Evolutionary conservation across 2,797 vertebrate species (phyloP), one percentile per base, ranked within the genome.

Genomic region (Myotis planiceps): DNA sequence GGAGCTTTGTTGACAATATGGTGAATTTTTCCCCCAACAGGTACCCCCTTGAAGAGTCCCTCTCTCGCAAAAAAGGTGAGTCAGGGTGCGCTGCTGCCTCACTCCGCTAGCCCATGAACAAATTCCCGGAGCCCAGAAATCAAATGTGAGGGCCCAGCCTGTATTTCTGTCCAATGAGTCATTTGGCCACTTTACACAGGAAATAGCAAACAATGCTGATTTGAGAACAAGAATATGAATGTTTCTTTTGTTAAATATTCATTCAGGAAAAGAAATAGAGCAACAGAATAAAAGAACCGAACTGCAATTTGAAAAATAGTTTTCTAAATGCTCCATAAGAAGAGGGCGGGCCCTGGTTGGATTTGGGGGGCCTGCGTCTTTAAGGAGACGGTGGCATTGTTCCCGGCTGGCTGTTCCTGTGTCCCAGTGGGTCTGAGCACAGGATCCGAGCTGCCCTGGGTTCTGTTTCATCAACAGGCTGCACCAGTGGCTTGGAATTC

Each of bases 41-140:
- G 99, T 79, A 94, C 98, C 39, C 98, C 98, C 81, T 98, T 99
- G 94, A 99, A 99, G 98, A 99, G 98, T 78, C 98, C 99, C 0
- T 99, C 98, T 86, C 98, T 99, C 39, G 97, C 97, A 42, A 98
- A 98, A 96, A 99, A 99, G 97, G 98, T 99, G 66, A 99, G 98
- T 95, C 99, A 98, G 94, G 98, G 96, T 84, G 98, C 99, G 9
- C 97, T 32, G 98, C 98, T 12, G 97, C 99, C 19, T 85, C 98
- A 5, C 99, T 99, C 96, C 99, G 99, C 98, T 99, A 99, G 99
- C 99, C 99, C 74, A 99, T 99, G 98, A 99, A 99, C 96, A 98
- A 98, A 7, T 99, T 99, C 97, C 98, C 99, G 71, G 99, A 99
- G 88, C 99, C 99, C 72, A 96, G 98, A 88, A 99, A 98, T 94